Percentiles rank a stretch among this genome's conserved stretches.
Evolutionary conservation across 2,797 vertebrate genomes (phyloP).

Genomic region (Falco peregrinus): DNA sequence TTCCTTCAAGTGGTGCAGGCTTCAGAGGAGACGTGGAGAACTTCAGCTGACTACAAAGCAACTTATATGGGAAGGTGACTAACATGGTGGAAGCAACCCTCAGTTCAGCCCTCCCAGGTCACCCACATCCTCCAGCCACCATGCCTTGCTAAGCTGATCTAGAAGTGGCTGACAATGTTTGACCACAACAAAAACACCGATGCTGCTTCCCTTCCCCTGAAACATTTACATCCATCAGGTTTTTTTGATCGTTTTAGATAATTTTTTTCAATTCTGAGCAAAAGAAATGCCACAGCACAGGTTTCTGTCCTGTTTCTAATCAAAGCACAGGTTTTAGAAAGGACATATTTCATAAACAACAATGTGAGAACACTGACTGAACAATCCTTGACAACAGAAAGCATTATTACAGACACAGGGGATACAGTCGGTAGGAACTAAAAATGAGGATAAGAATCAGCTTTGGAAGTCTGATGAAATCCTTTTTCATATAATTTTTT

Average conservation of each 20-base stretch:
- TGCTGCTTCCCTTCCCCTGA: background rate
- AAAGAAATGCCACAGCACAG: background rate
- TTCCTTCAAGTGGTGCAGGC: background rate
- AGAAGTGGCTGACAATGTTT: background rate
- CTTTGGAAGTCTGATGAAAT: conserved; percentile 5
- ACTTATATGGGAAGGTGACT: background rate
- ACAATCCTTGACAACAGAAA: conserved; percentile 28
- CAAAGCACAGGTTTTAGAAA: conserved; percentile 27
- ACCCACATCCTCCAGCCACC: background rate
- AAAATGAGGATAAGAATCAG: conserved; percentile 1
- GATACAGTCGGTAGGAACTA: background rate
- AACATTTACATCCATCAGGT: background rate
- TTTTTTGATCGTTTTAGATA: too few relatives aligned
- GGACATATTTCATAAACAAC: background rate
- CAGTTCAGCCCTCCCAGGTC: background rate
- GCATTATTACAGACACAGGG: conserved; percentile 10
- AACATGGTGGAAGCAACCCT: background rate
- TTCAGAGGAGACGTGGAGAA: background rate
- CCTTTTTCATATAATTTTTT: background rate
- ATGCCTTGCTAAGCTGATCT: background rate
- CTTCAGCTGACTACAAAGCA: background rate
- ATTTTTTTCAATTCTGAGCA: conserved; percentile 1
- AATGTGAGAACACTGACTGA: background rate
- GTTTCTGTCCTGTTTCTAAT: conserved; percentile 13
- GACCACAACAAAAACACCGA: background rate